These are phyloP conservation scores for Amblyjoppa proteus DNA, from an alignment of 2,888 invertebrate species.

Conservation along the genomic window DNA sequence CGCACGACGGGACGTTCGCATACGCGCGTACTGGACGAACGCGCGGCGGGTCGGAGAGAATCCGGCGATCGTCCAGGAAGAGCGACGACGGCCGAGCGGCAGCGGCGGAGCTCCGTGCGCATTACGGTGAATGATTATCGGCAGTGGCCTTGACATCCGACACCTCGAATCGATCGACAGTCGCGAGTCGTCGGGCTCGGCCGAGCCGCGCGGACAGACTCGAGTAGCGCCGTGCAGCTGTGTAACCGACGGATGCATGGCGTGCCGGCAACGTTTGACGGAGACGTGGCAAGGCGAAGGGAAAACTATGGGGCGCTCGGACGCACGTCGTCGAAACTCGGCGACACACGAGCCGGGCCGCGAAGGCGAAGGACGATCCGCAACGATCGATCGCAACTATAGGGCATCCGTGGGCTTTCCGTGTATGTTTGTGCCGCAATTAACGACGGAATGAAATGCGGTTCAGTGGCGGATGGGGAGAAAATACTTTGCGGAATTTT, in stretches of 20 bases:
- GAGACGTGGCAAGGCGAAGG: not conserved
- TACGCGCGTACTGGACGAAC: not conserved
- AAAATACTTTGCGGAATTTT: no score
- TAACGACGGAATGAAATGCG: not conserved
- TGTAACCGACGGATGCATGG: conserved; percentile 30
- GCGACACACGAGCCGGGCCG: conserved; percentile 11
- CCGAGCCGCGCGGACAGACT: conserved; percentile 23
- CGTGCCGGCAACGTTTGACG: conserved; percentile 20
- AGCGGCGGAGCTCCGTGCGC: conserved; percentile 54
- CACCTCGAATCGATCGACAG: conserved; percentile 69
- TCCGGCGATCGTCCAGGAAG: not conserved
- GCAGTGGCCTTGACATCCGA: conserved; percentile 74
- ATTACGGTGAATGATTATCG: conserved; percentile 74
- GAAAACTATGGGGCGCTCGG: conserved; percentile 27
- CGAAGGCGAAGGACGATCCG: conserved; percentile 48
- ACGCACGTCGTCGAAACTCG: conserved; percentile 11
- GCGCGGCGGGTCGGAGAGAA: not conserved
- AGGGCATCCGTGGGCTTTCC: not conserved
- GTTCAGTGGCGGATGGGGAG: not conserved
- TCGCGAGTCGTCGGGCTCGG: not conserved
- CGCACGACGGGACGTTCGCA: not conserved
- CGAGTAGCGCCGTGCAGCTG: conserved; percentile 16
- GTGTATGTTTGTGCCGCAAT: not conserved
- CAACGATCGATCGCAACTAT: conserved; percentile 52
- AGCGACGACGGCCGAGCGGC: not conserved